Percentiles rank a stretch among this genome's conserved stretches.
phyloP scores from a whole-genome alignment of 2,113 vertebrate species.

The Ranitomeya imitator region DNA sequence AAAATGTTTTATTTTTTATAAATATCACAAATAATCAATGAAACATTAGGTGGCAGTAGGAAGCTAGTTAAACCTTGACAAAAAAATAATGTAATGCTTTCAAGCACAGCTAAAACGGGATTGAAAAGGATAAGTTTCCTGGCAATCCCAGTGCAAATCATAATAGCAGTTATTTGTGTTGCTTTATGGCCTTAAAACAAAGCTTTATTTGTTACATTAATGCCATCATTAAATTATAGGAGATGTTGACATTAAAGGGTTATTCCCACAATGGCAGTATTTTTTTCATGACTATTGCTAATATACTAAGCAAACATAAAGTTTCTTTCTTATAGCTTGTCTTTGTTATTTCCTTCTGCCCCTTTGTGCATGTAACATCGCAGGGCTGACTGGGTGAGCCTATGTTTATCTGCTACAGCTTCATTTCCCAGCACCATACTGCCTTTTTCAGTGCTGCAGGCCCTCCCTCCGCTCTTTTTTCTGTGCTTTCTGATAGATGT shows the following conservation, averaged over 20 bases:
- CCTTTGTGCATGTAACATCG: too few relatives aligned
- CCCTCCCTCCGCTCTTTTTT: too few relatives aligned
- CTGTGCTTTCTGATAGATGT: too few relatives aligned
- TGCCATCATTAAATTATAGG: background rate
- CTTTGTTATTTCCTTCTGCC: too few relatives aligned
- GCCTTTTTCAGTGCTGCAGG: too few relatives aligned
- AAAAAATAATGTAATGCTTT: background rate
- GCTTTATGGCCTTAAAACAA: background rate
- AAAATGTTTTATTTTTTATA: background rate
- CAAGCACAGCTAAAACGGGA: background rate
- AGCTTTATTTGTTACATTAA: background rate
- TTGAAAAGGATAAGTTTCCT: background rate
- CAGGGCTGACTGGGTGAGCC: too few relatives aligned
- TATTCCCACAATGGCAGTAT: too few relatives aligned
- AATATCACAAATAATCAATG: background rate
- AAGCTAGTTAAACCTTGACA: background rate
- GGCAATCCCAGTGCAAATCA: background rate
- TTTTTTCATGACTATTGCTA: too few relatives aligned
- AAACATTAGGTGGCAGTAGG: slow-evolving; percentile 9
- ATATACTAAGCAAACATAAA: too few relatives aligned
- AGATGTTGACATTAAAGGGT: background rate
- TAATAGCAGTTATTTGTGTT: background rate
- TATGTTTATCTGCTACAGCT: too few relatives aligned
- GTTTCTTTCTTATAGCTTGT: too few relatives aligned
- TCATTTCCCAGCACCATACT: too few relatives aligned